Percentiles rank a stretch among this genome's conserved stretches.
Evolutionary conservation across 2,797 vertebrate genomes (phyloP).

Genomic region (Onychomys leucogaster): DNA sequence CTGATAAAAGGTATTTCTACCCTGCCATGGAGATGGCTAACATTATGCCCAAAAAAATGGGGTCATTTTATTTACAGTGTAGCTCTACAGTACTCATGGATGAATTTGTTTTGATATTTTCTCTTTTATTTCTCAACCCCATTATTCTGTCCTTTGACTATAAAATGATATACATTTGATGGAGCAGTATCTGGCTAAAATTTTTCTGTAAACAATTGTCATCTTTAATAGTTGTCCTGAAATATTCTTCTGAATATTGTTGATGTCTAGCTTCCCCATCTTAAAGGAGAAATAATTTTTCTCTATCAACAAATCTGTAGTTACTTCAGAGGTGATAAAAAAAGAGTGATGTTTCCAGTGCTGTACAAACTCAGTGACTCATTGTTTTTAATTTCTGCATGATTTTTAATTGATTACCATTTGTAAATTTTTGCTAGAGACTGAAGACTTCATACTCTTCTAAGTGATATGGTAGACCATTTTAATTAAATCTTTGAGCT

Average conservation of each 20-base stretch:
- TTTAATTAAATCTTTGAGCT: not conserved
- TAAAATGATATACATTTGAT: not conserved
- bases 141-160: not conserved
- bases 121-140: not conserved
- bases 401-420: not conserved
- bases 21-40: not conserved
- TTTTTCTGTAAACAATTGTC: not conserved
- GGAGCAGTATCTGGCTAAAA: not conserved
- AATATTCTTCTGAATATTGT: not conserved
- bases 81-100: not conserved
- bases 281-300: conserved; percentile 3
- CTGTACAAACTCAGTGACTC: not conserved
- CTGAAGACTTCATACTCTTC: not conserved
- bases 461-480: not conserved
- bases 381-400: not conserved
- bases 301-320: not conserved
- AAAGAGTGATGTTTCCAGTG: not conserved
- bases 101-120: not conserved
- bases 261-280: not conserved
- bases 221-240: not conserved
- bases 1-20: not conserved
- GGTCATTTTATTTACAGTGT: not conserved
- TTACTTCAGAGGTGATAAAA: not conserved
- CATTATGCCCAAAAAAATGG: not conserved
- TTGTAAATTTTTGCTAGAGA: not conserved